A percentile compares a stretch with the other conserved stretches of the same genome.
Conservation (phyloP, 1,140 invertebrate genomes). For the Caligus rogercresseyi region DNA sequence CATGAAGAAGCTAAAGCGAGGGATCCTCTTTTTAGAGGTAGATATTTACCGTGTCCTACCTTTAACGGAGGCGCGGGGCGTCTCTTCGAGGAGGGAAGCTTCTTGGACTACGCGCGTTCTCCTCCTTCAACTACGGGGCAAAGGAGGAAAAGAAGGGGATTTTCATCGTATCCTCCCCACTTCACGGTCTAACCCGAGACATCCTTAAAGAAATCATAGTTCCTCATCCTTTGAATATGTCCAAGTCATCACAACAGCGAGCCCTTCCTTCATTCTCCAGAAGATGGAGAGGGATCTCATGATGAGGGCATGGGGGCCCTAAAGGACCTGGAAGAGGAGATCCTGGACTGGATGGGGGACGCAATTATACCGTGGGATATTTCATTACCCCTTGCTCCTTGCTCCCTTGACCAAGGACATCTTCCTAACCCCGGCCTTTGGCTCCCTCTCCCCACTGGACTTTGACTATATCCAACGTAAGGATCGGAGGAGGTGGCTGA, state of each 20-base stretch:
- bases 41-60: neutral
- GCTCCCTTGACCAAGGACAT: neutral
- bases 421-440: neutral
- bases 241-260: neutral
- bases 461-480: neutral
- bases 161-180: neutral
- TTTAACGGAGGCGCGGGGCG: neutral
- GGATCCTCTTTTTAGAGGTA: neutral
- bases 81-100: neutral
- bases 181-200: neutral
- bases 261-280: neutral
- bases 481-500: neutral
- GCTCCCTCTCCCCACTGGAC: neutral
- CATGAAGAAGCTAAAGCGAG: neutral
- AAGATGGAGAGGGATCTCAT: neutral
- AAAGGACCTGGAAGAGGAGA: neutral
- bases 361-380: neutral
- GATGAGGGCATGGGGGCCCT: neutral
- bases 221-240: neutral
- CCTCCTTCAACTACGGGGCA: neutral
- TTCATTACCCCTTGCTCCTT: neutral
- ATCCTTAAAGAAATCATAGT: neutral
- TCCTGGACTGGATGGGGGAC: neutral
- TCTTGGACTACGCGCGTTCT: neutral
- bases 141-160: neutral